phyloP scores from a whole-genome alignment of 2,113 vertebrate species.

The Tapirus terrestris region DNA sequence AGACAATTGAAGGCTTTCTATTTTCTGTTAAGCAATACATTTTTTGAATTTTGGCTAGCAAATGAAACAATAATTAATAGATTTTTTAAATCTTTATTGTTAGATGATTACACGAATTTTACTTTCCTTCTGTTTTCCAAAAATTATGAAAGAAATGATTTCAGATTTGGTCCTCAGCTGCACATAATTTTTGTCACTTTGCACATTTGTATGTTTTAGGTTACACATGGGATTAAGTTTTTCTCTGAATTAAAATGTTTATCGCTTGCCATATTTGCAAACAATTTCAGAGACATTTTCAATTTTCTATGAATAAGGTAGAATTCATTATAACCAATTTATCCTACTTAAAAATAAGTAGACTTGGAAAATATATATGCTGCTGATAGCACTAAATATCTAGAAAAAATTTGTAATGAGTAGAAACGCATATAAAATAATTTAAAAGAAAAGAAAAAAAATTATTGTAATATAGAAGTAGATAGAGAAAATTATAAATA shows the following conservation, averaged over 20 bases:
- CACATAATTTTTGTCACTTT: not conserved
- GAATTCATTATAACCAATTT: not conserved
- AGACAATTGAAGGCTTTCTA: not conserved
- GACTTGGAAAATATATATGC: not conserved
- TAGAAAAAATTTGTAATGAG: not conserved
- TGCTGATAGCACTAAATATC: not conserved
- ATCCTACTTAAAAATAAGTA: not conserved
- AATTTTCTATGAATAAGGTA: not conserved
- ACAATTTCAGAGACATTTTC: not conserved
- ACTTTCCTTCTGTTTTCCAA: conserved; percentile 4
- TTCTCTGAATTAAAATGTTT: not conserved
- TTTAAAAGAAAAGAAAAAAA: not conserved
- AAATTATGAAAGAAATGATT: not conserved
- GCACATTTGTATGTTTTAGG: not conserved
- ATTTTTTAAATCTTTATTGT: not conserved
- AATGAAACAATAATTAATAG: not conserved
- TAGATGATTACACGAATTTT: not conserved
- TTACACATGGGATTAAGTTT: not conserved
- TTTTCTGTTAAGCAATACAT: not conserved
- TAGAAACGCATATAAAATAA: not conserved
- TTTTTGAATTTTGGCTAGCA: not conserved
- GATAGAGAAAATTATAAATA: not conserved
- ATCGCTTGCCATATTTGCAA: not conserved
- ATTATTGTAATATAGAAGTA: not conserved
- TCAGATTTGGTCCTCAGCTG: not conserved